Percentiles rank a stretch among this genome's conserved stretches.
Evolutionary conservation across 1,140 invertebrate genomes (phyloP).

Genomic region (Wiebesia pumilae): DNA sequence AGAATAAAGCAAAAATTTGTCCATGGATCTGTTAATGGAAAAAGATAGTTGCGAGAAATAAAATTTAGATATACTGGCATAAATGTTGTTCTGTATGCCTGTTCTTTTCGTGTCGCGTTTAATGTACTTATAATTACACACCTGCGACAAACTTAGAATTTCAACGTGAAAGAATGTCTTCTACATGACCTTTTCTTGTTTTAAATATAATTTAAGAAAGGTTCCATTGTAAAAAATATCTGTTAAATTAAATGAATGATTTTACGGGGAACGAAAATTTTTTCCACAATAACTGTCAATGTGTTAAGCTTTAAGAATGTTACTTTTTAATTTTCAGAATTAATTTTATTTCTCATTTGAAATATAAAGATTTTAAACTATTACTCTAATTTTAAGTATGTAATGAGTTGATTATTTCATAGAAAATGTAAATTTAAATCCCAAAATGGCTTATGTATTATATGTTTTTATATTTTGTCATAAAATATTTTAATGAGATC

Average conservation of each 20-base stretch:
- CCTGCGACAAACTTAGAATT: slow-evolving; percentile 17
- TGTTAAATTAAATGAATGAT: slow-evolving; percentile 3
- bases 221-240: slow-evolving; percentile 24
- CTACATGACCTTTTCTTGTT: slow-evolving; percentile 13
- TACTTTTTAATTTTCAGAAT: slow-evolving; percentile 1
- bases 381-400: not conserved
- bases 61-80: slow-evolving; percentile 39
- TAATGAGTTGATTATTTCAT: not conserved
- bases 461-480: not conserved
- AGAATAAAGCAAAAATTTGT: slow-evolving; percentile 34
- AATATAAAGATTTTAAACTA: slow-evolving; percentile 29
- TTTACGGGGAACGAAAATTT: slow-evolving; percentile 15
- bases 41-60: not conserved
- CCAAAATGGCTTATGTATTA: not conserved
- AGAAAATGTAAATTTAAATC: not conserved
- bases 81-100: slow-evolving; percentile 44
- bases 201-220: slow-evolving; percentile 36
- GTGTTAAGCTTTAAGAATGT: slow-evolving; percentile 32
- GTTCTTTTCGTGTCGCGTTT: slow-evolving; percentile 35
- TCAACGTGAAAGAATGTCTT: not conserved
- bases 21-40: slow-evolving; percentile 13
- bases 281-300: slow-evolving; percentile 26
- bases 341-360: slow-evolving; percentile 30
- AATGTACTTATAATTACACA: slow-evolving; percentile 42
- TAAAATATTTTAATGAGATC: slow-evolving; percentile 14